Percentiles rank a stretch among this genome's conserved stretches.
These are phyloP conservation scores for Phalacrocorax aristotelis DNA, from an alignment of 2,113 vertebrate genomes.

Conservation along the genomic window DNA sequence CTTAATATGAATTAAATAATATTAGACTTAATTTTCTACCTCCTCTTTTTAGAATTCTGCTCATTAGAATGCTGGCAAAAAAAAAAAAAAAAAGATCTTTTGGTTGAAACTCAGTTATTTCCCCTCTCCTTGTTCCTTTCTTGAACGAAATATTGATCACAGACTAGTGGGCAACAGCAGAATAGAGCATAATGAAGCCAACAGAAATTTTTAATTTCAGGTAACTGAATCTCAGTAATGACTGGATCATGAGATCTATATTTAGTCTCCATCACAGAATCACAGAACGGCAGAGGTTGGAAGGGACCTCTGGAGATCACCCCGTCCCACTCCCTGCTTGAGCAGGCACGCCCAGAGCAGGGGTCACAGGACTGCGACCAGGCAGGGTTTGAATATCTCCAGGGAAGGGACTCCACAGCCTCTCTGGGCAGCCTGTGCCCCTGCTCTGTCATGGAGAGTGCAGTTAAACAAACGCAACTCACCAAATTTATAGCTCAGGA, in stretches of 20 bases:
- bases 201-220: neutral
- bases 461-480: neutral
- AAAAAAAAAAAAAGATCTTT: neutral
- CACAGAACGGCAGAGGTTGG: no score
- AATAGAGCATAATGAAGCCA: rapidly evolving
- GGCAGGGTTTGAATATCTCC: no score
- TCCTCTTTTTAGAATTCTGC: neutral
- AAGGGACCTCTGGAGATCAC: no score
- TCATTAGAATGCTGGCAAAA: neutral
- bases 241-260: rapidly evolving
- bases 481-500: neutral
- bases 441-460: neutral
- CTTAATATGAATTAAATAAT: neutral
- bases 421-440: no score
- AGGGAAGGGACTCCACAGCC: no score
- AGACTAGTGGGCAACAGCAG: neutral
- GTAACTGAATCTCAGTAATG: neutral
- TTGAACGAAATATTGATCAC: neutral
- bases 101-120: neutral
- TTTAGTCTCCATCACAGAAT: neutral
- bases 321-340: no score
- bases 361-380: no score
- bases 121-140: rapidly evolving
- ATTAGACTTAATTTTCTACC: neutral
- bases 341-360: no score